Conservation (phyloP, 2,888 invertebrate species). For the Invenusta paracnida region DNA sequence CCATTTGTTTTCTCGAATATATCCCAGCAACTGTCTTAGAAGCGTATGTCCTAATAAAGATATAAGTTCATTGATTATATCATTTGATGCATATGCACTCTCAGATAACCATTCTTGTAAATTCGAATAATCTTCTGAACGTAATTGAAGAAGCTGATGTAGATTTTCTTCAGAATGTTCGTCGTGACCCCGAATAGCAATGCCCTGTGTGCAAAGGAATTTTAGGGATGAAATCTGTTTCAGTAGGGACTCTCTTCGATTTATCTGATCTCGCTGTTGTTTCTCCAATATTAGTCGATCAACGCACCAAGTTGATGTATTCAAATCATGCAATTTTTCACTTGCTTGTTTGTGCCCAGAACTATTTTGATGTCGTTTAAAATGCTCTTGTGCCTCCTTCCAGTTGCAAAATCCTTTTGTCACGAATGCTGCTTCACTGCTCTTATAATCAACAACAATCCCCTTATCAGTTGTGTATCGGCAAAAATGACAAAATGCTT, state of each 20-base stretch:
- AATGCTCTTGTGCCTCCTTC: neutral
- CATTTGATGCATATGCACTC: no score
- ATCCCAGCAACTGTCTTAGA: no score
- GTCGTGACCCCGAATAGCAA: neutral
- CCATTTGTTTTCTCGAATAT: no score
- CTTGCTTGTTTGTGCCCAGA: neutral
- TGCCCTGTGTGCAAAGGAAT: neutral
- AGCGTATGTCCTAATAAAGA: no score
- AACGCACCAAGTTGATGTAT: neutral
- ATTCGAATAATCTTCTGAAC: no score
- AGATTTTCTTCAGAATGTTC: no score
- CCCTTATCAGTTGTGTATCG: neutral
- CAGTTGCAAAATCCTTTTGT: neutral
- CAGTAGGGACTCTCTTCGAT: neutral
- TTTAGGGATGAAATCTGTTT: neutral
- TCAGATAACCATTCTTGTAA: no score
- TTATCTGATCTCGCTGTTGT: neutral
- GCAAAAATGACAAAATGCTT: neutral
- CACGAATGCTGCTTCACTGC: neutral
- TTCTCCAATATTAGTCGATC: neutral
- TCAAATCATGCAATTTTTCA: neutral
- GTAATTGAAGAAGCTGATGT: no score
- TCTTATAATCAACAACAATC: neutral
- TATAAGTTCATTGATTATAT: no score
- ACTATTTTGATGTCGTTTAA: no score